These are phyloP conservation scores for Heliothis subflexa DNA, from an alignment of 1,140 invertebrate species.

Conservation along the genomic window DNA sequence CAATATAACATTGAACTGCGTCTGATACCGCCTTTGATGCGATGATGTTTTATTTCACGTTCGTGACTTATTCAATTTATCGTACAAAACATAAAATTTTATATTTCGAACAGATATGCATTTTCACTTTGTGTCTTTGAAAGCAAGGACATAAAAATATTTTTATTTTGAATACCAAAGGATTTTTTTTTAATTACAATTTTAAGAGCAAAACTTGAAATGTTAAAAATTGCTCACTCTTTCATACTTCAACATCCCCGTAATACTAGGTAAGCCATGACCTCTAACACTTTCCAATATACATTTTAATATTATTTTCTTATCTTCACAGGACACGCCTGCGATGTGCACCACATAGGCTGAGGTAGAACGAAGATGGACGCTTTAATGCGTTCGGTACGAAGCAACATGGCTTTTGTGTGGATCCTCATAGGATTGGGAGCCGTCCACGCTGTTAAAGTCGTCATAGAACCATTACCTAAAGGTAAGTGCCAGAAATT, in stretches of 20 bases:
- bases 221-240: no score
- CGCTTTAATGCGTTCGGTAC: slow-evolving; percentile 56
- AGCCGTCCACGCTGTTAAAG: slow-evolving; percentile 73
- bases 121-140: no score
- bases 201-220: no score
- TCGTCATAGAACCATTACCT: slow-evolving; percentile 81
- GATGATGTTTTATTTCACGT: slow-evolving; percentile 41
- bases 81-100: slow-evolving; percentile 8
- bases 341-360: slow-evolving; percentile 66
- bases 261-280: no score
- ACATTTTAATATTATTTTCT: slow-evolving; percentile 2
- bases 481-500: slow-evolving; percentile 72
- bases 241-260: no score
- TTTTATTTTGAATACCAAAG: no score
- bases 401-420: slow-evolving; percentile 67
- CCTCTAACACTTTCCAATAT: no score
- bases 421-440: slow-evolving; percentile 71
- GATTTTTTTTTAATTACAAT: no score
- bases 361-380: slow-evolving; percentile 65
- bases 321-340: slow-evolving; percentile 65
- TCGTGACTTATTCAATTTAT: slow-evolving; percentile 35
- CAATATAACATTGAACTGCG: slow-evolving; percentile 61
- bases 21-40: slow-evolving; percentile 47
- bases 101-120: no score
- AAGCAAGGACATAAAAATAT: no score